These are phyloP conservation scores for Xerus rutilus DNA, from an alignment of 2,797 vertebrate genomes.

Conservation along the genomic window DNA sequence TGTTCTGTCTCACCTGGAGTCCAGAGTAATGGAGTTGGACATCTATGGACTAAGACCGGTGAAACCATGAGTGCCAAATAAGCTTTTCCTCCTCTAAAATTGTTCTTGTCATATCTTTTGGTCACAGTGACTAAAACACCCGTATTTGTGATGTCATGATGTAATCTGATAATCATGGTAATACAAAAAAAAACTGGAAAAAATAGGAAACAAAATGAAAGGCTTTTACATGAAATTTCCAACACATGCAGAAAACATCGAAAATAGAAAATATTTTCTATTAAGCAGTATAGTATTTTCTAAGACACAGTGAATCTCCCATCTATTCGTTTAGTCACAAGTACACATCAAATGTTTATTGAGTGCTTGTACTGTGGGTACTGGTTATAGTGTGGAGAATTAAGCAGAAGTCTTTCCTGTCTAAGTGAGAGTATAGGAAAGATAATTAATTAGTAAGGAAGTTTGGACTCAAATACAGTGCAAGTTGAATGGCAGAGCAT, in stretches of 20 bases:
- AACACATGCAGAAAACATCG: neutral
- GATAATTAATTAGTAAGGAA: neutral
- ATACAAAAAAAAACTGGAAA: neutral
- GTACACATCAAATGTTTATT: neutral
- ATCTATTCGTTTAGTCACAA: neutral
- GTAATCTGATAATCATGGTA: neutral
- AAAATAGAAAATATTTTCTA: neutral
- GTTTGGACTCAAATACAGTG: neutral
- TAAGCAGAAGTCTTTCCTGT: neutral
- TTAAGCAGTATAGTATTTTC: neutral
- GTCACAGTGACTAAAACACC: too few species aligned
- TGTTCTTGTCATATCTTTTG: too few species aligned
- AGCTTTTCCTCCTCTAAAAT: too few species aligned
- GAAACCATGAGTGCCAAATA: too few species aligned
- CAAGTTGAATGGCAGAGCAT: neutral
- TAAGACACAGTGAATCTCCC: neutral
- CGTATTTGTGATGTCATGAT: neutral
- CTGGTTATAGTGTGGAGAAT: neutral
- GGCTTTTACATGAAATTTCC: neutral
- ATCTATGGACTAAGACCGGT: too few species aligned
- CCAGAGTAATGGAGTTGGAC: too few species aligned
- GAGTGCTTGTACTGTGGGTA: neutral
- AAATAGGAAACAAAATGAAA: neutral
- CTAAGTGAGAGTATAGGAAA: neutral
- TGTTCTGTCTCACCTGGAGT: too few species aligned